phyloP scores from a whole-genome alignment of 2,797 vertebrate genomes.

The Esox masquinongy region DNA sequence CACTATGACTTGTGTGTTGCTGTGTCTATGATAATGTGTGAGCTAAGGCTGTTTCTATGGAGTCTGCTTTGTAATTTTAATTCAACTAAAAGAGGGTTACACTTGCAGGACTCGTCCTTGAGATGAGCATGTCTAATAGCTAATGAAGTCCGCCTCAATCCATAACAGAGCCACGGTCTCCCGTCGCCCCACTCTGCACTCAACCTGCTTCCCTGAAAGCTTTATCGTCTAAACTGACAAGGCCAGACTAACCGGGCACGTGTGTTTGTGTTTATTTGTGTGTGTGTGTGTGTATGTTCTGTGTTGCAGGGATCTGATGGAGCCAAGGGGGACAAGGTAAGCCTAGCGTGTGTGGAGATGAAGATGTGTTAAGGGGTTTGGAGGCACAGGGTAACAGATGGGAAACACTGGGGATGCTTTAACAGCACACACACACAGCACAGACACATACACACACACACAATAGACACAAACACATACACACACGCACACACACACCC shows the following conservation, averaged over 20 bases:
- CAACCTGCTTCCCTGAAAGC: constrained; percentile 58
- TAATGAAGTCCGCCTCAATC: constrained; percentile 63
- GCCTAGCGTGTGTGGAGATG: constrained; percentile 75
- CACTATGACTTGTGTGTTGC: not conserved
- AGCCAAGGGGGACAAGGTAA: constrained; percentile 89
- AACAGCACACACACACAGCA: constrained; percentile 22
- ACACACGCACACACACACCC: constrained; percentile 1
- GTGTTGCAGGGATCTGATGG: constrained; percentile 85
- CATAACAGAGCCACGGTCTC: constrained; percentile 66
- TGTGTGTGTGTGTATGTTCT: constrained; percentile 33
- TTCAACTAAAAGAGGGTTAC: constrained; percentile 31
- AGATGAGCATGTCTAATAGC: constrained; percentile 64
- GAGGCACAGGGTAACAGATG: constrained; percentile 42
- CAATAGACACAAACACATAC: constrained; percentile 4
- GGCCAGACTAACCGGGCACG: constrained; percentile 53
- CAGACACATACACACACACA: constrained; percentile 1
- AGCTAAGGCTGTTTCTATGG: constrained; percentile 21
- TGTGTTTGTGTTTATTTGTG: constrained; percentile 37
- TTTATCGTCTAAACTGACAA: constrained; percentile 61
- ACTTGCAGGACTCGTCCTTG: constrained; percentile 62
- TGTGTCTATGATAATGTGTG: constrained; percentile 15
- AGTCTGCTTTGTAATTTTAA: constrained; percentile 26
- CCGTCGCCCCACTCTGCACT: constrained; percentile 65
- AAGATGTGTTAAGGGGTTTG: constrained; percentile 64
- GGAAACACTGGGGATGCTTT: constrained; percentile 62